Evolutionary conservation across 2,888 invertebrate species (phyloP).

Genomic region (Chirona hameri): DNA sequence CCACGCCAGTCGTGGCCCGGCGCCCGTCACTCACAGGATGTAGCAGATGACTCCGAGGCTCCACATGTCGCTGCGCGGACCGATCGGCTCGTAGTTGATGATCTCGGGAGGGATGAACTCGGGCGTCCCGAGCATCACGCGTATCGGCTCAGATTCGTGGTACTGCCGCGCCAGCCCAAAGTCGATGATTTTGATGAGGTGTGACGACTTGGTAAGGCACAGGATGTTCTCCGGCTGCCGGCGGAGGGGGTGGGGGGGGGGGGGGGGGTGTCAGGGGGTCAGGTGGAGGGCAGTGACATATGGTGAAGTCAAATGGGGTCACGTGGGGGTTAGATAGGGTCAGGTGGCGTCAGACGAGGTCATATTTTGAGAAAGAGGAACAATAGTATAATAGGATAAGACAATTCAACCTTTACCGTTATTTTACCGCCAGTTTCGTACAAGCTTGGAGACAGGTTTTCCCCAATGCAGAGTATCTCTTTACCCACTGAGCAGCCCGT

Average conservation of each 20-base stretch:
- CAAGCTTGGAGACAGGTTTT: no score
- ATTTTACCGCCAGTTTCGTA: no score
- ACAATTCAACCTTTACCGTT: no score
- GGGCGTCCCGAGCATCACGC: constrained; percentile 81
- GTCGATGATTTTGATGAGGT: constrained; percentile 88
- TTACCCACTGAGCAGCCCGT: no score
- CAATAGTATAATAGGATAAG: no score
- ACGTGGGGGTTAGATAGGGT: background rate
- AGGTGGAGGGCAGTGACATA: background rate
- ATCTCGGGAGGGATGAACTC: constrained; percentile 93
- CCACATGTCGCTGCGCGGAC: constrained; percentile 89
- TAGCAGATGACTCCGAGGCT: constrained; percentile 90
- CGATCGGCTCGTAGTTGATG: constrained; percentile 82
- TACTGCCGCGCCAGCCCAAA: constrained; percentile 81
- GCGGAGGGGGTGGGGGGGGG: constrained; percentile 11
- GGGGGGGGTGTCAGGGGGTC: constrained; percentile 37
- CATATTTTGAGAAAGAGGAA: no score
- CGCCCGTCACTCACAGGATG: constrained; percentile 72
- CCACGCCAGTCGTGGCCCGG: no score
- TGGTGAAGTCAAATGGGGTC: background rate
- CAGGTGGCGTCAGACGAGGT: no score
- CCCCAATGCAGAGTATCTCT: no score
- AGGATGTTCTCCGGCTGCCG: constrained; percentile 87
- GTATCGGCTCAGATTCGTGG: constrained; percentile 61
- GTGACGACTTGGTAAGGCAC: constrained; percentile 77